Conservation (phyloP, 2,797 vertebrate genomes). For the Alca torda region DNA sequence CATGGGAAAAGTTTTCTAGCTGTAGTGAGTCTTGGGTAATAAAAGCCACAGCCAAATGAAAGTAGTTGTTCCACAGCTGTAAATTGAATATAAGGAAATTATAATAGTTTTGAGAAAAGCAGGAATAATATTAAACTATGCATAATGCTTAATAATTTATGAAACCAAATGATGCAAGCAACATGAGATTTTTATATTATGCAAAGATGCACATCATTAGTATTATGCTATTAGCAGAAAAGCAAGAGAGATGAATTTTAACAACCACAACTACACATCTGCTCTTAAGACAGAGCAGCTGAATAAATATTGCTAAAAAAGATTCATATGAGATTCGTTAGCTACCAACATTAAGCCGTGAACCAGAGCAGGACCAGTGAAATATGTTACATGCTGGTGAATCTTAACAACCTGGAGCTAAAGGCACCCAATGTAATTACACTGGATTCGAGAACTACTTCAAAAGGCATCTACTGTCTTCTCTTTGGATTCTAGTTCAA, state of each 20-base stretch:
- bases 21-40: constrained; percentile 98
- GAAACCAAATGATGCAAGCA: constrained; percentile 55
- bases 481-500: background rate
- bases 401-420: background rate
- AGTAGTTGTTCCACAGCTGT: constrained; percentile 99
- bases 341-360: background rate
- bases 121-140: constrained; percentile 43
- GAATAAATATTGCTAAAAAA: constrained; percentile 35
- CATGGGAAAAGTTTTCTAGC: constrained; percentile 93
- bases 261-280: constrained; percentile 7
- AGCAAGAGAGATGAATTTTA: constrained; percentile 54
- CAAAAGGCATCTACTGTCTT: background rate
- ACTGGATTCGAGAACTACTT: background rate
- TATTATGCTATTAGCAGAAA: constrained; percentile 59
- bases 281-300: constrained; percentile 7
- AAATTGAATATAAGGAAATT: constrained; percentile 62
- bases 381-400: background rate
- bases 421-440: background rate
- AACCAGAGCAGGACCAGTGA: background rate
- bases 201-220: constrained; percentile 47
- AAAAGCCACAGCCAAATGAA: constrained; percentile 97
- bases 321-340: constrained; percentile 9
- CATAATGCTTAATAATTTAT: constrained; percentile 72
- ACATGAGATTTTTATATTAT: constrained; percentile 42
- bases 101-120: constrained; percentile 38